Evolutionary conservation across 2,797 vertebrate species (phyloP).

Genomic region (Otus scops): DNA sequence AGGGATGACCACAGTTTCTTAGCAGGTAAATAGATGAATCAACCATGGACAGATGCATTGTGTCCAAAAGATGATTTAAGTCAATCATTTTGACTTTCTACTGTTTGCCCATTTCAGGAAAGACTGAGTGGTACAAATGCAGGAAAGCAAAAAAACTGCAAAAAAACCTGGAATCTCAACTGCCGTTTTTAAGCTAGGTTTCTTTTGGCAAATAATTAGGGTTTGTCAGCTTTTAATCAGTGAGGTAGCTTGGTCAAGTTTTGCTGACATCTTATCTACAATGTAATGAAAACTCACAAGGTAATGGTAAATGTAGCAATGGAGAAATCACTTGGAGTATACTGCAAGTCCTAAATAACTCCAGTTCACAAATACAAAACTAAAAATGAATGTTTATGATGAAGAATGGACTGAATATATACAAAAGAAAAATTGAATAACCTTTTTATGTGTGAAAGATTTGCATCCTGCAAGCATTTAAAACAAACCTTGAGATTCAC

Average conservation of each 20-base stretch:
- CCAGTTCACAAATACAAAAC: neutral
- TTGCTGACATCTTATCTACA: conserved; percentile 21
- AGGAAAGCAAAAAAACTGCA: neutral
- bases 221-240: conserved; percentile 5
- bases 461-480: neutral
- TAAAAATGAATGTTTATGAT: neutral
- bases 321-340: neutral
- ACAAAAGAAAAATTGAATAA: neutral
- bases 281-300: neutral
- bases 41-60: neutral
- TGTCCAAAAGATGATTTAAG: neutral
- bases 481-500: neutral
- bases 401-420: neutral
- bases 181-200: neutral
- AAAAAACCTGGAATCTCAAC: neutral
- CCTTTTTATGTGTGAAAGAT: neutral
- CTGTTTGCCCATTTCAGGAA: neutral
- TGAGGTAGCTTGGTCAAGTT: neutral
- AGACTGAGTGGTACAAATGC: neutral
- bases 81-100: neutral
- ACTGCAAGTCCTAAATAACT: neutral
- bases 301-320: neutral
- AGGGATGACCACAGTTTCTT: conserved; percentile 16
- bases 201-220: neutral
- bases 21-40: conserved; percentile 31